Evolutionary conservation across 1,140 invertebrate species (phyloP), one percentile per base, ranked within the genome.

Genomic region (Zaprionus camerounensis): DNA sequence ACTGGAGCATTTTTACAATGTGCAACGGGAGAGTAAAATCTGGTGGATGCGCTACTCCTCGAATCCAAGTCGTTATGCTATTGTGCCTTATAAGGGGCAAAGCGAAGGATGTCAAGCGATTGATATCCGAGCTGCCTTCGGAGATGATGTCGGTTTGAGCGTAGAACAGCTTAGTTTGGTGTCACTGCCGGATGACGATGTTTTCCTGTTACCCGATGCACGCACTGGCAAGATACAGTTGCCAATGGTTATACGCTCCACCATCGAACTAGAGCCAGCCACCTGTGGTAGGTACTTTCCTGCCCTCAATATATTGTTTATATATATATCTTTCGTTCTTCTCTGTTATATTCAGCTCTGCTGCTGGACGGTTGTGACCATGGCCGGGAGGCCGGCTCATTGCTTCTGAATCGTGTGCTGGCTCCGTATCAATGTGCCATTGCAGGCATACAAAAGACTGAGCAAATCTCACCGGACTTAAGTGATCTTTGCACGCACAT

Each of bases 31-130:
- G 82, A 94, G 96, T 67, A 96, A 96, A 91, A 95, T 96, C 71
- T 97, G 96, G 96, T 97, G 96, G 96, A 95, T 94, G 79, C 92
- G 96, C 94, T 94, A 95, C 91, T 95, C 95, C 62, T 94, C 94
- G n/a, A 94, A 94, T 81, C 95, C 95, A 36, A 95, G 95, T 71
- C 92, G 95, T 51, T 95, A 95, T 91, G 82, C 82, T 62, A 85
- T 95, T 26, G 74, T 80, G 2, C 70, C 90, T n/a, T 94, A 93
- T 74, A 94, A 95, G 91, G 82, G 91, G 82, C 62, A 82, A 22
- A 15, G 5, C 7, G 31, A 73, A 71, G 53, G 46, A 7, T 80
- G 53, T 26, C 86, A 92, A 68, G 77, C 83, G 20, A 80, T 92
- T 24, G 82, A 91, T 24, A 90, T 93, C 13, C 82, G 64, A 46